Percentiles rank a stretch among this genome's conserved stretches.
Evolutionary conservation across 2,888 invertebrate genomes (phyloP).

Genomic region (Aquatica leii): DNA sequence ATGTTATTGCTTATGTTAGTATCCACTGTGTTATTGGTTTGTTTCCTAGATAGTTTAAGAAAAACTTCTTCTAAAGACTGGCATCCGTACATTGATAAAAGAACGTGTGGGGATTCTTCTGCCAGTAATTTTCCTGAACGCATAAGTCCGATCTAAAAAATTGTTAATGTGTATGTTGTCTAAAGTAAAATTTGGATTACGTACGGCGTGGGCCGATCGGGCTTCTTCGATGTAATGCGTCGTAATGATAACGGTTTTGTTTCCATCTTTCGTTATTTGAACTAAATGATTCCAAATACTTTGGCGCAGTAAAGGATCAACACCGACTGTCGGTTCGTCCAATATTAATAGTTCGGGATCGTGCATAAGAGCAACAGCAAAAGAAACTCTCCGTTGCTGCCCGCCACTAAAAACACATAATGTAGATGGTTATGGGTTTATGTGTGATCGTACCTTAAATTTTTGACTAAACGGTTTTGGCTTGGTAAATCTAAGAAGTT

Average conservation of each 20-base stretch:
- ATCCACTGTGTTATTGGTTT: slow-evolving; percentile 62
- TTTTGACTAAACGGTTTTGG: slow-evolving; percentile 80
- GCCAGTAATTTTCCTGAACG: slow-evolving; percentile 89
- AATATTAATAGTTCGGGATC: slow-evolving; percentile 91
- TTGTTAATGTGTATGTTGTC: slow-evolving; percentile 10
- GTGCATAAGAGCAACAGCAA: slow-evolving; percentile 91
- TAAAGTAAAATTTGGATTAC: slow-evolving; percentile 43
- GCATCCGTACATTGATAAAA: slow-evolving; percentile 85
- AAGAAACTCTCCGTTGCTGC: slow-evolving; percentile 89
- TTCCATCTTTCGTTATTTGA: slow-evolving; percentile 86
- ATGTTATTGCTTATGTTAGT: slow-evolving; percentile 77
- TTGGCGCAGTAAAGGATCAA: slow-evolving; percentile 87
- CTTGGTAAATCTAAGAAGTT: slow-evolving; percentile 92
- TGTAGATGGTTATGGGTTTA: neutral
- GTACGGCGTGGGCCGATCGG: slow-evolving; percentile 86
- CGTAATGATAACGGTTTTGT: slow-evolving; percentile 91
- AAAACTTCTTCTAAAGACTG: slow-evolving; percentile 91
- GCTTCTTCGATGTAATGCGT: slow-evolving; percentile 98
- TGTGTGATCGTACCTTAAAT: slow-evolving; percentile 62
- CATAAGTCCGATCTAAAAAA: slow-evolving; percentile 90
- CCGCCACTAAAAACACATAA: slow-evolving; percentile 84
- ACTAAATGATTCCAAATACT: slow-evolving; percentile 96
- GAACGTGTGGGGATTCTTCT: slow-evolving; percentile 86
- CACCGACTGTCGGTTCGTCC: slow-evolving; percentile 93
- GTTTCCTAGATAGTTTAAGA: slow-evolving; percentile 84